Evolutionary conservation across 2,888 invertebrate genomes (phyloP).

Genomic region (Hyppa rectilinea): DNA sequence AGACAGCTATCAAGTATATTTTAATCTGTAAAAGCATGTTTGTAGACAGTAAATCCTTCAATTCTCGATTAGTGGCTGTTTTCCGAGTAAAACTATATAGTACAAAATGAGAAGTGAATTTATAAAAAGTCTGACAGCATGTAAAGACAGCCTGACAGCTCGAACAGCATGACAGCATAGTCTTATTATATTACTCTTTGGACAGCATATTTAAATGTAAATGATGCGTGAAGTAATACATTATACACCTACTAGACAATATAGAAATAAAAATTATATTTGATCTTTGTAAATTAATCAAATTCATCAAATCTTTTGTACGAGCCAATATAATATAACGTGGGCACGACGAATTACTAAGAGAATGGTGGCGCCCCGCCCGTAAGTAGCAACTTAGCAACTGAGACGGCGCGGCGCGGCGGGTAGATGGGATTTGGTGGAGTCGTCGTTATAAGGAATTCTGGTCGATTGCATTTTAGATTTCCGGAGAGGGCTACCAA

Average conservation of each 20-base stretch:
- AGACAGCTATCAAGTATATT: constrained; percentile 79
- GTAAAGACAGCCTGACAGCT: constrained; percentile 9
- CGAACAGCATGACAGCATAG: not conserved
- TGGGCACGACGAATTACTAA: too few relatives aligned
- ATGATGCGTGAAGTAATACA: not conserved
- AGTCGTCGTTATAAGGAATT: too few relatives aligned
- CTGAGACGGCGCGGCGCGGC: too few relatives aligned
- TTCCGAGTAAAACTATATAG: constrained; percentile 21
- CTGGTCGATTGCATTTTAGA: too few relatives aligned
- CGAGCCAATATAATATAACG: too few relatives aligned
- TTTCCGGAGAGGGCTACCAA: too few relatives aligned
- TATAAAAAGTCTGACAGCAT: constrained; percentile 41
- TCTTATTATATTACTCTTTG: too few relatives aligned
- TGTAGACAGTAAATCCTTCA: constrained; percentile 36
- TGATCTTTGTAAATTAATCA: not conserved
- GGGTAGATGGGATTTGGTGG: too few relatives aligned
- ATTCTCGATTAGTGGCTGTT: not conserved
- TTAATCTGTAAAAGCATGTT: constrained; percentile 85
- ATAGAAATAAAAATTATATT: too few relatives aligned
- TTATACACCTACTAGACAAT: not conserved
- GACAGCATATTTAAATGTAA: too few relatives aligned
- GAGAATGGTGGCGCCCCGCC: too few relatives aligned
- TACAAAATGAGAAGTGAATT: constrained; percentile 34
- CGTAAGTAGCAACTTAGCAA: too few relatives aligned
- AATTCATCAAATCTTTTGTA: not conserved